Evolutionary conservation across 2,113 vertebrate species (phyloP).

Genomic region (Morphnarchus princeps): DNA sequence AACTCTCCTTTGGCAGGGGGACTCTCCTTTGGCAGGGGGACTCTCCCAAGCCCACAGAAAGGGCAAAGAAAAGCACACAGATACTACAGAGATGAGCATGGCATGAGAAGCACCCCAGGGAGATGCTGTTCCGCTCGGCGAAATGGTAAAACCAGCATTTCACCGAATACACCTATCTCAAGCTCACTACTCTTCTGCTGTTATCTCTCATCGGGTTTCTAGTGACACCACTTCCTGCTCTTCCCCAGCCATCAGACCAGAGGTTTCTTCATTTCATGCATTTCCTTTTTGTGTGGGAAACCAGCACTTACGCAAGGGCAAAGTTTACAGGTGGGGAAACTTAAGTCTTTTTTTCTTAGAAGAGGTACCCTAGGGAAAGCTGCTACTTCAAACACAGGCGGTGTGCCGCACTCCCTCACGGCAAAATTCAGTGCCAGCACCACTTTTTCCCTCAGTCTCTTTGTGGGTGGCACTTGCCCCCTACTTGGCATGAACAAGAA

Average conservation of each 20-base stretch:
- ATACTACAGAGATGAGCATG: neutral
- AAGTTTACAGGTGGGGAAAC: neutral
- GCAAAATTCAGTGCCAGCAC: neutral
- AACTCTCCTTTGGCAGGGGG: neutral
- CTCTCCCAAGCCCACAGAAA: neutral
- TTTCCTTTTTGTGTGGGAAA: constrained; percentile 12
- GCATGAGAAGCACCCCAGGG: rapidly evolving
- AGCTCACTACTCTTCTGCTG: neutral
- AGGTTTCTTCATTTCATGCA: neutral
- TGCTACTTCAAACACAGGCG: neutral
- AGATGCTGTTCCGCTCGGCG: rapidly evolving
- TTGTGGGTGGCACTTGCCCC: neutral
- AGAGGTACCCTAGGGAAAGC: neutral
- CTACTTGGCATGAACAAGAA: neutral
- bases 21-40: neutral
- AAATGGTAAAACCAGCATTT: rapidly evolving
- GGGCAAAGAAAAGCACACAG: neutral
- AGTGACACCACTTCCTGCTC: neutral
- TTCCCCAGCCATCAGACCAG: neutral
- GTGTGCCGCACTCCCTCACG: rapidly evolving
- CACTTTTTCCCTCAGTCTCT: neutral
- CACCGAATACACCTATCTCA: rapidly evolving
- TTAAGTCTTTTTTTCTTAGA: neutral
- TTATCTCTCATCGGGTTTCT: neutral
- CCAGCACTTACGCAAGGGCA: neutral